Conservation (phyloP, 2,113 vertebrate species). For the Pseudolaguvia tuberculata region DNA sequence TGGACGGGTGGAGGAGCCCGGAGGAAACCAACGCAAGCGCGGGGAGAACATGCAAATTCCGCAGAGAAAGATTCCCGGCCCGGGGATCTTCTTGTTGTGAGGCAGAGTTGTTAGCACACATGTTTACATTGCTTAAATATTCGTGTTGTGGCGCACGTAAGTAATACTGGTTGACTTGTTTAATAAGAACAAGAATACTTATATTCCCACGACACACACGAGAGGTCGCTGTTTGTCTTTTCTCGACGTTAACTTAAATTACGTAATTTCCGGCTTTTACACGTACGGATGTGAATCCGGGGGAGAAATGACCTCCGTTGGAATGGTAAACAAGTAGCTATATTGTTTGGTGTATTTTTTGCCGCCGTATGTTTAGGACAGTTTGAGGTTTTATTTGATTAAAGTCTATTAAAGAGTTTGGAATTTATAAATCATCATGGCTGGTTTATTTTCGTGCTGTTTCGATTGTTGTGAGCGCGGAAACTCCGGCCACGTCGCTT, state of each 20-base stretch:
- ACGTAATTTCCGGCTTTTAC: constrained; percentile 33
- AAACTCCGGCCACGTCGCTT: constrained; percentile 81
- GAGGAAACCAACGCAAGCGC: too few species aligned
- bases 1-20: too few species aligned
- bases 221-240: constrained; percentile 31
- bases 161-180: background rate
- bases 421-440: constrained; percentile 64
- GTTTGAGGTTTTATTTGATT: background rate
- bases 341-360: background rate
- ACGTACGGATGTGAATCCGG: constrained; percentile 8
- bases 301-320: constrained; percentile 28
- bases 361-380: too few species aligned
- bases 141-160: background rate
- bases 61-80: too few species aligned
- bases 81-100: too few species aligned
- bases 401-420: background rate
- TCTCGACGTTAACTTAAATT: background rate
- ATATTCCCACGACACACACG: background rate
- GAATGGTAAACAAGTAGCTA: background rate
- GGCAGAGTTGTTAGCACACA: too few species aligned
- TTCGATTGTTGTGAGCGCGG: constrained; percentile 82
- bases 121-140: background rate
- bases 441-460: constrained; percentile 80
- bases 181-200: background rate
- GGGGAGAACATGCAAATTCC: too few species aligned